Percentiles rank a stretch among this genome's conserved stretches.
Evolutionary conservation across 2,113 vertebrate species (phyloP).

Genomic region (Anhinga rufa): DNA sequence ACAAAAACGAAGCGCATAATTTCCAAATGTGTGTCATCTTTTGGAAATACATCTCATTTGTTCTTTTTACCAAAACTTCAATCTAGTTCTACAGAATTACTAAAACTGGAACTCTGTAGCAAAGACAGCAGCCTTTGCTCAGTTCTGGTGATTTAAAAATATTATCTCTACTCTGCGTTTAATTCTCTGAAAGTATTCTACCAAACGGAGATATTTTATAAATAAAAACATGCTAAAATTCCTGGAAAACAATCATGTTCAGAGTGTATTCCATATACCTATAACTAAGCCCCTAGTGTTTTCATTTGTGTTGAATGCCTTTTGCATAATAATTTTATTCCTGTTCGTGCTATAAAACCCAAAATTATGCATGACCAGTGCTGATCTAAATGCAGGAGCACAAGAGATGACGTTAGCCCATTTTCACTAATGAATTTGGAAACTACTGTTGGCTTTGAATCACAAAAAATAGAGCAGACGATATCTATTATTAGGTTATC

Average conservation of each 20-base stretch:
- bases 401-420: background rate
- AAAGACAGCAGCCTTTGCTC: conserved; percentile 2
- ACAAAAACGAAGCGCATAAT: background rate
- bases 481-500: conserved; percentile 34
- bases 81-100: background rate
- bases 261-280: background rate
- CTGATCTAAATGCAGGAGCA: background rate
- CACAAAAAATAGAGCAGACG: background rate
- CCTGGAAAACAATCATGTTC: background rate
- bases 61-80: background rate
- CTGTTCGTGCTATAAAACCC: background rate
- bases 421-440: conserved; percentile 26
- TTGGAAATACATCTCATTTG: conserved; percentile 5
- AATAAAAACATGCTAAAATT: background rate
- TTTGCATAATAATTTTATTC: background rate
- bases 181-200: background rate
- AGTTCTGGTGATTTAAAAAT: background rate
- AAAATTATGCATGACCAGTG: background rate
- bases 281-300: background rate
- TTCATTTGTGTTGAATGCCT: background rate
- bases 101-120: background rate
- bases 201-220: background rate
- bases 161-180: background rate
- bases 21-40: background rate
- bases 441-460: background rate